Evolutionary conservation across 2,797 vertebrate genomes (phyloP).

Genomic region (Artibeus lituratus): DNA sequence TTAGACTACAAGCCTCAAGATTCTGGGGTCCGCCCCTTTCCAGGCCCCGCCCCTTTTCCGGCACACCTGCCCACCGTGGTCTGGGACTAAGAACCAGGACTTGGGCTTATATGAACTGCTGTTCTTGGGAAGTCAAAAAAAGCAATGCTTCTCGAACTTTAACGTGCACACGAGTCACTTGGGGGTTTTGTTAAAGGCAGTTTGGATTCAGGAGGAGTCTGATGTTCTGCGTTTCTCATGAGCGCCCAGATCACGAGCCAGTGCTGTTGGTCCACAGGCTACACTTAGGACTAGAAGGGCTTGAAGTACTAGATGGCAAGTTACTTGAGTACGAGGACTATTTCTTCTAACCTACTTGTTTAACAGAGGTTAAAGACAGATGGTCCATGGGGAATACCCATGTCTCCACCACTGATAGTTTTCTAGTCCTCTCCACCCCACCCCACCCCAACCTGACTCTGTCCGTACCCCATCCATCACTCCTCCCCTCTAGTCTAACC

Average conservation of each 20-base stretch:
- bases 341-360: not conserved
- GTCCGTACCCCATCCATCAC: not conserved
- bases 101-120: not conserved
- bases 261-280: not conserved
- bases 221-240: not conserved
- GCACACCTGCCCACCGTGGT: not conserved
- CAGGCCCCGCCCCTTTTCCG: not conserved
- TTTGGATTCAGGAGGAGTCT: not conserved
- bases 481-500: too few species aligned
- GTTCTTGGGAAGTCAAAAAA: not conserved
- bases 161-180: not conserved
- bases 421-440: not conserved
- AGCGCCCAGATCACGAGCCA: not conserved
- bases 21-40: not conserved
- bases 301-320: not conserved
- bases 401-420: not conserved
- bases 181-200: not conserved
- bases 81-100: accelerated
- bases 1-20: not conserved
- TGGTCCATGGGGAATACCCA: not conserved
- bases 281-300: not conserved
- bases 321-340: not conserved
- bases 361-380: not conserved
- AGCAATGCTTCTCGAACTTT: not conserved
- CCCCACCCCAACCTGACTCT: too few species aligned